A percentile compares a stretch with the other conserved stretches of the same genome.
Evolutionary conservation across 2,113 vertebrate species (phyloP).

Genomic region (Pardalotus punctatus): DNA sequence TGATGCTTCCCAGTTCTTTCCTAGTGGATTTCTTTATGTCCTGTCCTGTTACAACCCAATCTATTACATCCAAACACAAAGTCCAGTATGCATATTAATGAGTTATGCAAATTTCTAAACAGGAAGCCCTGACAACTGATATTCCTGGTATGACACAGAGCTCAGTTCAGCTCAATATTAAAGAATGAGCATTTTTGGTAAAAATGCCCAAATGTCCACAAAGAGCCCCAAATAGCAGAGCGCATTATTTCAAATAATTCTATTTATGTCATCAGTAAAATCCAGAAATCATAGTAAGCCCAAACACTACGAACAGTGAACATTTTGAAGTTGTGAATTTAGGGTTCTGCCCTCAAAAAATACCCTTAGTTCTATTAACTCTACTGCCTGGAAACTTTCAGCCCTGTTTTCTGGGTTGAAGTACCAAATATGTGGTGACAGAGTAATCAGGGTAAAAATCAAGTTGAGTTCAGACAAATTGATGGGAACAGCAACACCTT

Average conservation of each 20-base stretch:
- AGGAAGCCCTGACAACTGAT: not conserved
- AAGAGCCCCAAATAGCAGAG: not conserved
- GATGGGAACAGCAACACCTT: not conserved
- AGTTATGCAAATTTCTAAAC: not conserved
- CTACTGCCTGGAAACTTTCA: not conserved
- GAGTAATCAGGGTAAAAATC: not conserved
- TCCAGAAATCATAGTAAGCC: not conserved
- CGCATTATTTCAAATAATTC: not conserved
- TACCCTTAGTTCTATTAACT: not conserved
- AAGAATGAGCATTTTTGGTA: not conserved
- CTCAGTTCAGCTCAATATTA: not conserved
- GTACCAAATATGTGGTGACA: not conserved
- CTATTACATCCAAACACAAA: not conserved
- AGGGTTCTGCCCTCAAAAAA: not conserved
- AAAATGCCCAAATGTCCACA: not conserved
- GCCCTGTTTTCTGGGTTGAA: not conserved
- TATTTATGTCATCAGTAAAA: not conserved
- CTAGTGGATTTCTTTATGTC: not conserved
- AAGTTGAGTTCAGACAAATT: not conserved
- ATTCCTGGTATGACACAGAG: not conserved
- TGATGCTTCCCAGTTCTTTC: not conserved
- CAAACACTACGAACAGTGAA: rapidly evolving
- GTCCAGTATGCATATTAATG: not conserved
- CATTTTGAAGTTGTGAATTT: not conserved
- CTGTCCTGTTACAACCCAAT: not conserved